Percentiles rank a stretch among this genome's conserved stretches.
These are phyloP conservation scores for Dendrocincla fuliginosa DNA, from an alignment of 2,797 vertebrate genomes.

Conservation along the genomic window DNA sequence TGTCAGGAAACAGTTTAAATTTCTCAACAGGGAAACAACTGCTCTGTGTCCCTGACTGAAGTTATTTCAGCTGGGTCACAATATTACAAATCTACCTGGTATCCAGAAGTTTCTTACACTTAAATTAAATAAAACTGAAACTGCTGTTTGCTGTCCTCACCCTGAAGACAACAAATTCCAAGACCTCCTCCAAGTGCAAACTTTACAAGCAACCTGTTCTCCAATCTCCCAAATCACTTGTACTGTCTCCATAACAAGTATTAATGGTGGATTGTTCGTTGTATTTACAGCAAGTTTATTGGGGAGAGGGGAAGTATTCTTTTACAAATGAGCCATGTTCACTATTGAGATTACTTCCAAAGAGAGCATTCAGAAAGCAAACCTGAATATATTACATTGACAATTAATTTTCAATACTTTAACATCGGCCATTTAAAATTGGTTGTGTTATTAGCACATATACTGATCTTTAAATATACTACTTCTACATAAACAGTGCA, in stretches of 20 bases:
- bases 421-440: slow-evolving; percentile 68
- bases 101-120: background rate
- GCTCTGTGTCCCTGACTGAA: background rate
- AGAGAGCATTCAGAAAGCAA: slow-evolving; percentile 68
- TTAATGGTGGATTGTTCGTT: background rate
- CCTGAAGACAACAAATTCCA: background rate
- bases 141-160: background rate
- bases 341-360: slow-evolving; percentile 56
- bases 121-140: background rate
- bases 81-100: background rate
- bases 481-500: slow-evolving; percentile 75
- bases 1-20: background rate
- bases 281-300: slow-evolving; percentile 40
- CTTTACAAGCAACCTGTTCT: background rate
- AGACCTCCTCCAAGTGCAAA: background rate
- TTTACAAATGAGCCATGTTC: slow-evolving; percentile 62
- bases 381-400: slow-evolving; percentile 66
- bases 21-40: background rate
- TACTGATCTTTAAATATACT: slow-evolving; percentile 75
- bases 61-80: background rate
- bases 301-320: slow-evolving; percentile 1
- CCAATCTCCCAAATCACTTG: background rate
- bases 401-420: slow-evolving; percentile 73
- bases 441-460: slow-evolving; percentile 73
- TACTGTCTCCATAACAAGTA: background rate